These are phyloP conservation scores for Pongo abelii DNA, from an alignment of 2,113 vertebrate species.

Conservation along the genomic window DNA sequence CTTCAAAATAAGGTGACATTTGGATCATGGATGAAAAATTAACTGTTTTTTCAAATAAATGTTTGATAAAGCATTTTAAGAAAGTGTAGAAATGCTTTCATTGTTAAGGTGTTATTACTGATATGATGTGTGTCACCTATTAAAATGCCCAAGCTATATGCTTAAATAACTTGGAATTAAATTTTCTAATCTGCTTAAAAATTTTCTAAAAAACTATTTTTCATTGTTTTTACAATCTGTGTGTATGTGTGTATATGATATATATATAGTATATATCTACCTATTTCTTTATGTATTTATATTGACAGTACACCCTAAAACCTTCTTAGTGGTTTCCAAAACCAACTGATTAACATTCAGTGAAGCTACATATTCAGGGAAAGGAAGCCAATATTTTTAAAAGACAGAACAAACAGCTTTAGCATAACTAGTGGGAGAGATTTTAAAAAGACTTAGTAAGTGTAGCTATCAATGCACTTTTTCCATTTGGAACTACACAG, in stretches of 20 bases:
- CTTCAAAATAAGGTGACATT: background rate
- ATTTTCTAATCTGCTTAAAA: slow-evolving; percentile 12
- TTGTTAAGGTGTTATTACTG: background rate
- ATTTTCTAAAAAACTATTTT: background rate
- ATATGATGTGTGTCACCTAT: background rate
- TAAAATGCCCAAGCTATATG: background rate
- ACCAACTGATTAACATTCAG: background rate
- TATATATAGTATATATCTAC: background rate
- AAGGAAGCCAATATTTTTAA: background rate
- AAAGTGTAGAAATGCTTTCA: background rate
- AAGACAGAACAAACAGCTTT: background rate
- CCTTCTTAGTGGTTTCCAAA: background rate
- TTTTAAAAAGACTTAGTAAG: background rate
- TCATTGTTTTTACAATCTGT: background rate
- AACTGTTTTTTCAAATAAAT: background rate
- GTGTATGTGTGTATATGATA: background rate
- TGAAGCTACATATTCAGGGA: background rate
- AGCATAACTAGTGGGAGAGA: background rate
- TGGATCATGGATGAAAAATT: background rate
- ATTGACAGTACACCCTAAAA: background rate
- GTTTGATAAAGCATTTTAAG: background rate
- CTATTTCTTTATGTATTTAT: background rate
- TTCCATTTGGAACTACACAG: background rate
- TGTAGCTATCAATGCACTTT: background rate
- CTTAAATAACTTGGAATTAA: background rate